Percentiles rank a stretch among this genome's conserved stretches.
Evolutionary conservation across 2,797 vertebrate species (phyloP).

Genomic region (Ispidina lecontei): DNA sequence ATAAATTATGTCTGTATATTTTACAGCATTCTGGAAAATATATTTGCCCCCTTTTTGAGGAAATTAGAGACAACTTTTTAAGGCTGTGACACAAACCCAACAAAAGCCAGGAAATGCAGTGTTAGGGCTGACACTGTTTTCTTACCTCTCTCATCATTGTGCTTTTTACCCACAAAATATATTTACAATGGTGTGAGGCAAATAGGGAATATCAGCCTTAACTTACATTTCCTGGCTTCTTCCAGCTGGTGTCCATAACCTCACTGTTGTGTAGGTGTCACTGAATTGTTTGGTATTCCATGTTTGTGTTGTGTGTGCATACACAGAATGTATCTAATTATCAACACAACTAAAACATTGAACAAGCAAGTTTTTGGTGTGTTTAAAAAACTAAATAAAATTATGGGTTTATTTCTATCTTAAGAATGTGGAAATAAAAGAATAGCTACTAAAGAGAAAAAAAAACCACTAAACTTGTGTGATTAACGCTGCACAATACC

Average conservation of each 20-base stretch:
- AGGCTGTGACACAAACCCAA: slow-evolving; percentile 43
- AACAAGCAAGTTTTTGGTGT: background rate
- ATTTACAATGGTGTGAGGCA: slow-evolving; percentile 26
- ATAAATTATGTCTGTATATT: background rate
- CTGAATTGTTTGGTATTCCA: background rate
- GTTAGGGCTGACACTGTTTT: background rate
- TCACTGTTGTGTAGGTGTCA: slow-evolving; percentile 34
- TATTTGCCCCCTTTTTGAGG: slow-evolving; percentile 40
- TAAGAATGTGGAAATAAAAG: background rate
- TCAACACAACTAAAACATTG: background rate
- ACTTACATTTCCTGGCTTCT: slow-evolving; percentile 66
- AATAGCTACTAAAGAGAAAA: background rate
- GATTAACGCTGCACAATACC: background rate
- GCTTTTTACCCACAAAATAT: background rate
- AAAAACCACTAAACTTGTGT: background rate
- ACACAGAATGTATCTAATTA: background rate
- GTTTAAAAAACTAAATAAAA: background rate
- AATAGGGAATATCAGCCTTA: slow-evolving; percentile 26
- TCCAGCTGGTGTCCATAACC: slow-evolving; percentile 35
- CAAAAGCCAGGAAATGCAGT: slow-evolving; percentile 70
- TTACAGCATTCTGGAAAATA: slow-evolving; percentile 23
- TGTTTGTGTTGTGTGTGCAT: background rate
- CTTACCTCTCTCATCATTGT: slow-evolving; percentile 64
- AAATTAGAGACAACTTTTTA: slow-evolving; percentile 69
- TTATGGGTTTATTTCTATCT: background rate